Evolutionary conservation across 2,113 vertebrate species (phyloP).

Genomic region (Chionodraco myersi): DNA sequence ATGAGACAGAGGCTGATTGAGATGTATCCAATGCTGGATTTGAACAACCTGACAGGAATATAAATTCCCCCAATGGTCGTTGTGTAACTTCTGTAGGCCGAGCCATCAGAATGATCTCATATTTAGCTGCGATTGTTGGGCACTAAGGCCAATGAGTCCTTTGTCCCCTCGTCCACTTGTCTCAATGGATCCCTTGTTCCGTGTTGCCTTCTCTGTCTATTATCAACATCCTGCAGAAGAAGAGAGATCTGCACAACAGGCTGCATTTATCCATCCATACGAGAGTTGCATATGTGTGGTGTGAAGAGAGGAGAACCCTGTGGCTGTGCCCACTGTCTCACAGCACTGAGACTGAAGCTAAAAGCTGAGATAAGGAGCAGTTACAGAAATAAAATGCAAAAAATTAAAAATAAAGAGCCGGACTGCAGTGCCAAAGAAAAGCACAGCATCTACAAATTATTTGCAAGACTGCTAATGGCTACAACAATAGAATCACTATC

Average conservation of each 20-base stretch:
- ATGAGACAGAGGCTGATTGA: not conserved
- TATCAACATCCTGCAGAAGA: constrained; percentile 54
- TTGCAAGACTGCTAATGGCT: no score
- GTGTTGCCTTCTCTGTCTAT: constrained; percentile 38
- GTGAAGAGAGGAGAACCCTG: not conserved
- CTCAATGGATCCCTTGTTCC: constrained; percentile 64
- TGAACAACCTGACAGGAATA: constrained; percentile 8
- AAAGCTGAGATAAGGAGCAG: no score
- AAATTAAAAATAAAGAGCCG: no score
- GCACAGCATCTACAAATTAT: no score
- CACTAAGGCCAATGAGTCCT: constrained; percentile 43
- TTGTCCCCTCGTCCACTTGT: constrained; percentile 38
- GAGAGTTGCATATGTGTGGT: not conserved
- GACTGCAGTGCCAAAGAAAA: no score
- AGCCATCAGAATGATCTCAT: constrained; percentile 51
- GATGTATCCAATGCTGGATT: not conserved
- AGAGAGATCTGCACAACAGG: constrained; percentile 25
- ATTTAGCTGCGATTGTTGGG: constrained; percentile 42
- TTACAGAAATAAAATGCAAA: no score
- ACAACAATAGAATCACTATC: no score
- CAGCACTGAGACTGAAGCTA: no score
- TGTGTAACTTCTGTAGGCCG: constrained; percentile 33
- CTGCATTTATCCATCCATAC: constrained; percentile 22
- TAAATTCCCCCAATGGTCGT: constrained; percentile 18
- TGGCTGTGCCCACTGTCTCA: no score